Evolutionary conservation across 2,888 invertebrate genomes (phyloP).

Genomic region (Ophonus ardosiacus): DNA sequence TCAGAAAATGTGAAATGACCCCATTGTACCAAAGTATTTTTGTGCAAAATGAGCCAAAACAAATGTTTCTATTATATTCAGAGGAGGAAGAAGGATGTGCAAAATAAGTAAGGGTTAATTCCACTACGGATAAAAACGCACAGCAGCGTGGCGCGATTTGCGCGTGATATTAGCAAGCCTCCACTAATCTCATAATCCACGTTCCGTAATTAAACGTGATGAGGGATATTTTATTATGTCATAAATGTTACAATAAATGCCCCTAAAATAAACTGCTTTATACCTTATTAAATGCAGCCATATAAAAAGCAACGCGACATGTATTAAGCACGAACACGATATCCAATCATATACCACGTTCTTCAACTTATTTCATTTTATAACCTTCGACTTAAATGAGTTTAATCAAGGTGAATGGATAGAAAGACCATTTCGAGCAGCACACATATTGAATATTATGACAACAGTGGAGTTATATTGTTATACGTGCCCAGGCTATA

Average conservation of each 20-base stretch:
- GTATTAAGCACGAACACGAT: not conserved
- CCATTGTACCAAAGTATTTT: constrained; percentile 13
- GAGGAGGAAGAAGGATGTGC: not conserved
- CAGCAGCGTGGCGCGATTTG: constrained; percentile 38
- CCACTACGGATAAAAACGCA: constrained; percentile 2
- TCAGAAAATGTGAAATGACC: too few species aligned
- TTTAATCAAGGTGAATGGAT: not conserved
- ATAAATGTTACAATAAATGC: constrained; percentile 63
- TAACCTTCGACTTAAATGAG: not conserved
- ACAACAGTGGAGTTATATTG: not conserved
- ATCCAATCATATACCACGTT: not conserved
- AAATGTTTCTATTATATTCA: not conserved
- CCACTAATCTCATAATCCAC: constrained; percentile 60
- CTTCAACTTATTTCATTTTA: constrained; percentile 10
- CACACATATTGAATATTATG: not conserved
- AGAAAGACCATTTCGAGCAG: not conserved
- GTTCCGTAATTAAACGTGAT: constrained; percentile 62
- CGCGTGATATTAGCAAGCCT: constrained; percentile 41
- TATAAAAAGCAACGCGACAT: constrained; percentile 55
- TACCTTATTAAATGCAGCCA: constrained; percentile 55
- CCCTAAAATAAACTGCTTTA: constrained; percentile 60
- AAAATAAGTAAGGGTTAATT: constrained; percentile 45
- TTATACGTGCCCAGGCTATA: too few species aligned
- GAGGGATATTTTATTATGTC: constrained; percentile 63
- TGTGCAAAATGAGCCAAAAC: not conserved